Evolutionary conservation across 2,113 vertebrate genomes (phyloP).

Genomic region (Anoplopoma fimbria): DNA sequence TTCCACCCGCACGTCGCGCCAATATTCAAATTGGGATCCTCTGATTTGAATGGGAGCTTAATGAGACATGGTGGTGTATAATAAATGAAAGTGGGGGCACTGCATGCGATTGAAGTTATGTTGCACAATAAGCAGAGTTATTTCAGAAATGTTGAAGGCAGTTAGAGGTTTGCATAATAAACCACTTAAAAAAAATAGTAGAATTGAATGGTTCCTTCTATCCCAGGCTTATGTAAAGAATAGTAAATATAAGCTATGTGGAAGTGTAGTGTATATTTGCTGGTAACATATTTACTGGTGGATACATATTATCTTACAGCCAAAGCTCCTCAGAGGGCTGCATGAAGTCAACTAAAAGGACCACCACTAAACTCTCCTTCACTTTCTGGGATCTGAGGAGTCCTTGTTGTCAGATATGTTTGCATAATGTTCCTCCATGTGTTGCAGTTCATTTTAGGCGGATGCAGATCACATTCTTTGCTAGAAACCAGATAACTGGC

Average conservation of each 20-base stretch:
- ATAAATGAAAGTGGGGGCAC: slow-evolving; percentile 38
- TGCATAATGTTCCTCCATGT: not conserved
- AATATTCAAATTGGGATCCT: slow-evolving; percentile 73
- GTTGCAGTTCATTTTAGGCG: not conserved
- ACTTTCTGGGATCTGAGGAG: not conserved
- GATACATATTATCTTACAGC: not conserved
- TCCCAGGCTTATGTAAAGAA: not conserved
- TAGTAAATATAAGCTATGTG: not conserved
- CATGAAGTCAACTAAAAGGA: slow-evolving; percentile 23
- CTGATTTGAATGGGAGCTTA: slow-evolving; percentile 65
- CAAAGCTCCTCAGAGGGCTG: not conserved
- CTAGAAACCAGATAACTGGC: not conserved
- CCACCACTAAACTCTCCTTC: slow-evolving; percentile 10
- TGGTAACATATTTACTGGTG: not conserved
- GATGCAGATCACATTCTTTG: not conserved
- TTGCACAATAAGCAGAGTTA: slow-evolving; percentile 10
- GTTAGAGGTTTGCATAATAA: not conserved
- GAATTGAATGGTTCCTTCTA: not conserved
- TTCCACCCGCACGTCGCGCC: slow-evolving; percentile 65
- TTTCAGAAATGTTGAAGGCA: slow-evolving; percentile 24
- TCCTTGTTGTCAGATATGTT: slow-evolving; percentile 16
- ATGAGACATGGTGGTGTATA: slow-evolving; percentile 73
- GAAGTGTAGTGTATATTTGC: not conserved
- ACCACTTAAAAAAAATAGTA: not conserved
- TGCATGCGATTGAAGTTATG: slow-evolving; percentile 38